Evolutionary conservation across 2,888 invertebrate genomes (phyloP).

Genomic region (Sturmia bella): DNA sequence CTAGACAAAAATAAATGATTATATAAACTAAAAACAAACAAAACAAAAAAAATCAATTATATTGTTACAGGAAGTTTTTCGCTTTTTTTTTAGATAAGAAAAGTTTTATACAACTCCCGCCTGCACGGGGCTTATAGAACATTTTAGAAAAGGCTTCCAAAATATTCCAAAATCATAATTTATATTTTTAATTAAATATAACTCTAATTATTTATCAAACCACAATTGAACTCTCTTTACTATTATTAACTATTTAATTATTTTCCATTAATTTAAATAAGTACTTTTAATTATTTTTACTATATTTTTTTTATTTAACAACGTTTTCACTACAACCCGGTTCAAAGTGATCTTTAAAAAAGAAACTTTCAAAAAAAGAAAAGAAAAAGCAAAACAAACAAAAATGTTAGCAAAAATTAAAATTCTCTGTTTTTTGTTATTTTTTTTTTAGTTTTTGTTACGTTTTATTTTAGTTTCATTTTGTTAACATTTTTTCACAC

Average conservation of each 20-base stretch:
- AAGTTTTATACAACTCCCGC: slow-evolving; percentile 41
- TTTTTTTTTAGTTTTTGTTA: slow-evolving; percentile 59
- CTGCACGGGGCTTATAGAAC: slow-evolving; percentile 43
- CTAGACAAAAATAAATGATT: slow-evolving; percentile 32
- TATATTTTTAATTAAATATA: slow-evolving; percentile 62
- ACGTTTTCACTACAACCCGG: slow-evolving; percentile 53
- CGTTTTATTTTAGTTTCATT: slow-evolving; percentile 50
- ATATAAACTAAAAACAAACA: not conserved
- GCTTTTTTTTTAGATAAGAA: slow-evolving; percentile 57
- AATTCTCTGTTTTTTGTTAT: slow-evolving; percentile 73
- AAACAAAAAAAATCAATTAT: slow-evolving; percentile 30
- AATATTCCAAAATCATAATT: slow-evolving; percentile 74
- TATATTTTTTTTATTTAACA: slow-evolving; percentile 47
- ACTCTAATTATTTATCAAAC: slow-evolving; percentile 63
- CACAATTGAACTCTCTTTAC: slow-evolving; percentile 41
- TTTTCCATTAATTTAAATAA: slow-evolving; percentile 64
- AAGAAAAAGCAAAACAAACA: too few relatives aligned
- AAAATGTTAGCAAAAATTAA: slow-evolving; percentile 73
- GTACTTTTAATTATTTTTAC: slow-evolving; percentile 36
- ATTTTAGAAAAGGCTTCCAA: slow-evolving; percentile 68
- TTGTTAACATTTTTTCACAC: slow-evolving; percentile 40
- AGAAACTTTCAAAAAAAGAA: slow-evolving; percentile 55
- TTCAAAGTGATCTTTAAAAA: slow-evolving; percentile 63
- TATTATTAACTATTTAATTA: slow-evolving; percentile 42
- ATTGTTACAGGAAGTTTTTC: slow-evolving; percentile 57